phyloP scores from a whole-genome alignment of 1,140 invertebrate species.

The Bombus affinis region DNA sequence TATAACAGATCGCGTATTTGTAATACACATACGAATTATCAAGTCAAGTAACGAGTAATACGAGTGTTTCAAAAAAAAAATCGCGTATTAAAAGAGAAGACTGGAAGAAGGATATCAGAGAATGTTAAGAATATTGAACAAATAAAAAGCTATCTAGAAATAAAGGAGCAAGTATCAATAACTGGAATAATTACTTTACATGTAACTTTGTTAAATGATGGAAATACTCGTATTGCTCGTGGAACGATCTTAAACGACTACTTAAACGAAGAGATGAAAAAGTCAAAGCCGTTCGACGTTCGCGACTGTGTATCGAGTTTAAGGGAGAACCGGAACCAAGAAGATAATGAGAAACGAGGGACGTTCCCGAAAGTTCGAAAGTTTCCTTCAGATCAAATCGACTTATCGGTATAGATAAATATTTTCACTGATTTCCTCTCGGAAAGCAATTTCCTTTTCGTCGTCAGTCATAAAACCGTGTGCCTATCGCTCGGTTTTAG shows the following conservation, averaged over 20 bases:
- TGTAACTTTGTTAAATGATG: neutral
- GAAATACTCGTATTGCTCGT: neutral
- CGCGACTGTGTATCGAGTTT: constrained; percentile 35
- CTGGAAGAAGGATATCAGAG: neutral
- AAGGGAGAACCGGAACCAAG: neutral
- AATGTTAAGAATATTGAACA: too few species aligned
- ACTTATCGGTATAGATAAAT: neutral
- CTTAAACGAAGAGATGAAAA: constrained; percentile 58
- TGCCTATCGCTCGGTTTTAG: constrained; percentile 24
- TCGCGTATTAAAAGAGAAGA: neutral
- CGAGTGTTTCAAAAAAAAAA: neutral
- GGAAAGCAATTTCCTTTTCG: constrained; percentile 4
- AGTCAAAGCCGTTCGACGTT: constrained; percentile 68
- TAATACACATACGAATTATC: neutral
- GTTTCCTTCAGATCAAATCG: neutral
- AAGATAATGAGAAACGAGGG: constrained; percentile 13
- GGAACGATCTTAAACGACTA: constrained; percentile 34
- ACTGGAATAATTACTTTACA: neutral
- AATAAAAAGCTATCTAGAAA: too few species aligned
- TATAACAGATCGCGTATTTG: neutral
- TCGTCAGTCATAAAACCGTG: constrained; percentile 30
- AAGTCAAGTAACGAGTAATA: neutral
- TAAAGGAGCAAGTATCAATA: neutral
- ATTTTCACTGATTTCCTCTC: neutral
- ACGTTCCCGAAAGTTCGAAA: neutral